Evolutionary conservation across 2,797 vertebrate genomes (phyloP), one percentile per base, ranked within the genome.

Genomic region (Darevskia nairensis): DNA sequence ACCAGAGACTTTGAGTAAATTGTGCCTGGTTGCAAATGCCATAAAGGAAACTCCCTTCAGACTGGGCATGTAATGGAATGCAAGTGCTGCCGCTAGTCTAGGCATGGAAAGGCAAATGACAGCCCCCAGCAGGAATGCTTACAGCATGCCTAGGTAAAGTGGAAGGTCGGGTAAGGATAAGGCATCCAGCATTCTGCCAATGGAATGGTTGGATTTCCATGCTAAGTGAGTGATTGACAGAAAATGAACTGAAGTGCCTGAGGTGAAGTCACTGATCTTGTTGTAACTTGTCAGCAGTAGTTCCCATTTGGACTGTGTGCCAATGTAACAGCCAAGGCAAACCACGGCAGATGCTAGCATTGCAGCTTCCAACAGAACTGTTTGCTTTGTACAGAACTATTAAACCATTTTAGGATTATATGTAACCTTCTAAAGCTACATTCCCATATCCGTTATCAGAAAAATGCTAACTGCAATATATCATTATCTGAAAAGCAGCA

Each of bases 151-250:
- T 2, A 41, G 92, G 44, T 75, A 55, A 21, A 25, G 25, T 7
- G 13, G 19, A n/a, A 76, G 84, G 92, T 94, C 92, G 32, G 89
- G 39, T 83, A 59, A 92, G 92, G 94, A 92, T 91, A 91, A 78
- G 1, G 29, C 46, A 77, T 29, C 64, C 32, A 85, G 88, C 66
- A 84, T 68, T 89, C 91, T 90, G 91, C 87, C 2, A 91, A 71
- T 46, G 92, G 90, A 71, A 88, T 74, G 69, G 50, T 1, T 84
- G 1, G 7, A 10, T 76, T 88, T 64, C 77, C 82, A 86, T 29
- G 35, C 9, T 72, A 84, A 44, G 46, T 0, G 0, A 61, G 82
- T 0, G 8, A 3, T 9, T 78, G 9, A 44, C 1, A 80, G 85
- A 88, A 55, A 85, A 64, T 82, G 68, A 75, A 0, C 91, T 39